Percentiles rank a stretch among this genome's conserved stretches.
These are phyloP conservation scores for Stenichneumon culpator DNA, from an alignment of 2,888 invertebrate species.

Conservation along the genomic window DNA sequence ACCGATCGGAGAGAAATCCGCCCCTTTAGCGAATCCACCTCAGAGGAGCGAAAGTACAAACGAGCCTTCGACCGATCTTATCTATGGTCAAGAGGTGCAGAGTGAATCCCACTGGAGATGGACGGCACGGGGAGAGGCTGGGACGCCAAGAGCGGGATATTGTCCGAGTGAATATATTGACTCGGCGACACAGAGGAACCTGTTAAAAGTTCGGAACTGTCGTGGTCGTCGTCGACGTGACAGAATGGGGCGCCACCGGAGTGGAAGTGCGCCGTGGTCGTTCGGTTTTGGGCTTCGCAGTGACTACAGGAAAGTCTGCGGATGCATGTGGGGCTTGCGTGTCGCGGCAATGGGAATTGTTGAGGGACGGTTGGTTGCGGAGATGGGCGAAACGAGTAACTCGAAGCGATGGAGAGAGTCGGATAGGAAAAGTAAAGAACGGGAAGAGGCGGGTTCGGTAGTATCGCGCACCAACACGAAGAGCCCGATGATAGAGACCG, in stretches of 20 bases:
- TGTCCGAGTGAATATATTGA: slow-evolving; percentile 31
- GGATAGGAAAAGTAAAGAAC: slow-evolving; percentile 63
- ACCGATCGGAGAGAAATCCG: background rate
- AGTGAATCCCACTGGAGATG: background rate
- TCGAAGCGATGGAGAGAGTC: slow-evolving; percentile 55
- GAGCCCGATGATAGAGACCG: slow-evolving; percentile 42
- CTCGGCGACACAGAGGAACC: slow-evolving; percentile 69
- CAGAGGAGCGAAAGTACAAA: background rate
- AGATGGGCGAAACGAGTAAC: slow-evolving; percentile 50
- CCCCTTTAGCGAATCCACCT: background rate
- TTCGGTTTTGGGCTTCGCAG: slow-evolving; percentile 45
- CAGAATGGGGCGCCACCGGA: slow-evolving; percentile 75
- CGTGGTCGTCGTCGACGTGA: slow-evolving; percentile 63
- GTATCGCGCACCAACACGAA: slow-evolving; percentile 27
- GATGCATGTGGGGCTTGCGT: background rate
- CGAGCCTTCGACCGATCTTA: slow-evolving; percentile 29
- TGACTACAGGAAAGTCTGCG: slow-evolving; percentile 19
- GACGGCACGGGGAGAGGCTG: background rate
- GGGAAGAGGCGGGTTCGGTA: slow-evolving; percentile 5
- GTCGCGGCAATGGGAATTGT: slow-evolving; percentile 37
- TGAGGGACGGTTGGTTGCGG: slow-evolving; percentile 22
- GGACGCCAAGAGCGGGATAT: slow-evolving; percentile 33
- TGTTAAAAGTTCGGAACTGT: slow-evolving; percentile 81
- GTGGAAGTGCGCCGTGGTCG: slow-evolving; percentile 71
- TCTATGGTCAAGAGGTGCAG: slow-evolving; percentile 27